Conservation (phyloP, 1,140 invertebrate genomes). For the Drosophila triauraria region DNA sequence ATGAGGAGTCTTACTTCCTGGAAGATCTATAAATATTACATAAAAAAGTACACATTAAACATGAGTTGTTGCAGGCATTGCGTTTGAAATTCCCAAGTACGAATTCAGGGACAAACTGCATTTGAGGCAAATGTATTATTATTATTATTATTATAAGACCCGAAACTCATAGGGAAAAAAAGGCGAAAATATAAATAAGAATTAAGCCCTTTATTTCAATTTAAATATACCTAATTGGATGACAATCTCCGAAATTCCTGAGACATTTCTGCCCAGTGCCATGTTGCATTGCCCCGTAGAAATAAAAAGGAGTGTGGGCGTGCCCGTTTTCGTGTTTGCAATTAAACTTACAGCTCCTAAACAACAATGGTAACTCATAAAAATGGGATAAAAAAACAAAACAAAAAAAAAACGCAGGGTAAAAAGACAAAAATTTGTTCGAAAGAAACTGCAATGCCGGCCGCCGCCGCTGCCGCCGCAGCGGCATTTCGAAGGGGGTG, state of each 20-base stretch:
- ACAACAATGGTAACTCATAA: conserved; percentile 69
- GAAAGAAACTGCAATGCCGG: conserved; percentile 69
- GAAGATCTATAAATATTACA: too few relatives aligned
- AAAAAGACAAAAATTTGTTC: conserved; percentile 52
- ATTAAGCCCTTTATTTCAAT: neutral
- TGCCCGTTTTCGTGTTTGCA: conserved; percentile 61
- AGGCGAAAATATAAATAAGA: neutral
- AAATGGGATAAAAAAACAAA: conserved; percentile 54
- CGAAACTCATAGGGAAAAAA: too few relatives aligned
- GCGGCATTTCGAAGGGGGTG: conserved; percentile 38
- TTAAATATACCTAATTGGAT: neutral
- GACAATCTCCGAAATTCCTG: neutral
- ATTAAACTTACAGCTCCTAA: conserved; percentile 79
- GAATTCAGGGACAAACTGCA: too few relatives aligned
- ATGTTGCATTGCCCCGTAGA: neutral
- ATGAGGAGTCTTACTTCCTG: neutral
- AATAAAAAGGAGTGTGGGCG: conserved; percentile 7
- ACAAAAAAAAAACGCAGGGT: conserved; percentile 18
- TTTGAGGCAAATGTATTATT: too few relatives aligned
- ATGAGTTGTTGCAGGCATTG: too few relatives aligned
- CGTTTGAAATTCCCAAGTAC: too few relatives aligned
- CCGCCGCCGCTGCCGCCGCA: conserved; percentile 28
- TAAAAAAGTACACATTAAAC: too few relatives aligned
- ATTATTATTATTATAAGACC: too few relatives aligned
- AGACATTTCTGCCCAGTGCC: conserved; percentile 34